phyloP scores from a whole-genome alignment of 2,113 vertebrate genomes.

The Leptobrachium ailaonicum region DNA sequence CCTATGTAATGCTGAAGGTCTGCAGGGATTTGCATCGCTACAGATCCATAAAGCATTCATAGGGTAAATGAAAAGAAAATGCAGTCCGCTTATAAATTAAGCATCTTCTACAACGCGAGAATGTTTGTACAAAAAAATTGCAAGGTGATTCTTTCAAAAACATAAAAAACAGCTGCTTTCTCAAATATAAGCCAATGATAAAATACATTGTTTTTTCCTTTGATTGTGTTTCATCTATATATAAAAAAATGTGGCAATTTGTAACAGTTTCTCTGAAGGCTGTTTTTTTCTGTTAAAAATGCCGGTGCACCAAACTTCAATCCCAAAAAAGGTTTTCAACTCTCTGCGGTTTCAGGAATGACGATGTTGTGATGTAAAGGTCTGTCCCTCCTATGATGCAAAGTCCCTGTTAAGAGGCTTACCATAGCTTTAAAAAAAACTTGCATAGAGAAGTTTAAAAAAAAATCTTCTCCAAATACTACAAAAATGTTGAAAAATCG shows the following conservation, averaged over 20 bases:
- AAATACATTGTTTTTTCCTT: conserved; percentile 69
- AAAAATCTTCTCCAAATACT: conserved; percentile 76
- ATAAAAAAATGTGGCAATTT: conserved; percentile 75
- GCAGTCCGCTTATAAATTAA: conserved; percentile 85
- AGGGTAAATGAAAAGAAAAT: conserved; percentile 60
- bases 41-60: conserved; percentile 4
- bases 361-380: conserved; percentile 71
- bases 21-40: background rate
- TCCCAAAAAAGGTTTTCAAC: background rate
- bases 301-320: background rate
- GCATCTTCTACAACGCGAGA: conserved; percentile 85
- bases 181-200: conserved; percentile 82
- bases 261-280: conserved; percentile 73
- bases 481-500: conserved; percentile 69
- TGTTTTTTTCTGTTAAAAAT: background rate
- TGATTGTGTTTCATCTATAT: conserved; percentile 65
- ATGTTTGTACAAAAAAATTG: conserved; percentile 87
- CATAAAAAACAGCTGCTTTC: conserved; percentile 82
- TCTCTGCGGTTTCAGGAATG: background rate
- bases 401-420: conserved; percentile 66
- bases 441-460: conserved; percentile 65
- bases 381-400: conserved; percentile 64
- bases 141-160: conserved; percentile 88
- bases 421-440: conserved; percentile 60
- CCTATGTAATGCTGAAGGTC: conserved; percentile 68